phyloP scores from a whole-genome alignment of 2,113 vertebrate genomes.

The Hippopotamus amphibius region DNA sequence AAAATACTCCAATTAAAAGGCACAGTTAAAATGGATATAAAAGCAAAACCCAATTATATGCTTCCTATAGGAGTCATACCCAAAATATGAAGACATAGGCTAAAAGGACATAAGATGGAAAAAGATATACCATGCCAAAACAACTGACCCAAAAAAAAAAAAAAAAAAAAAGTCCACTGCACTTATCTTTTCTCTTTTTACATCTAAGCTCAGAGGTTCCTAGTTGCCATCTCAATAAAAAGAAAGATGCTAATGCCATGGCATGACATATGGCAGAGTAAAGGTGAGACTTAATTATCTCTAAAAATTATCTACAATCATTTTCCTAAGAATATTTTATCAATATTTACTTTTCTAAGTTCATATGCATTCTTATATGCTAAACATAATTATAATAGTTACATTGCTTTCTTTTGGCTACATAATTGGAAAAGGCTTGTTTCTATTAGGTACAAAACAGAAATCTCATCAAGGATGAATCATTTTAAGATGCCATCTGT shows the following conservation, averaged over 20 bases:
- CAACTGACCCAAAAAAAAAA: background rate
- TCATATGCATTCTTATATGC: background rate
- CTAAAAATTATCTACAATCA: background rate
- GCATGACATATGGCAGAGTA: background rate
- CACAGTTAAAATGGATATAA: background rate
- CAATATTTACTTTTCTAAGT: background rate
- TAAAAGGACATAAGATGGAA: background rate
- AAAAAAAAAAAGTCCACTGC: background rate
- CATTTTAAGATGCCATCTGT: slow-evolving; percentile 48
- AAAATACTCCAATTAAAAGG: slow-evolving; percentile 29
- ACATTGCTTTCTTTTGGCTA: background rate
- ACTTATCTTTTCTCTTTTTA: background rate
- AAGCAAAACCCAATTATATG: background rate
- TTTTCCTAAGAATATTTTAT: background rate
- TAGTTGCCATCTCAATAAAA: background rate
- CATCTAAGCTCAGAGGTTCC: background rate
- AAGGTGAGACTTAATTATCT: background rate
- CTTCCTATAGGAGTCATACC: background rate
- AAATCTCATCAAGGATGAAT: background rate
- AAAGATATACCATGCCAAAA: background rate
- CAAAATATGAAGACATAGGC: slow-evolving; percentile 4
- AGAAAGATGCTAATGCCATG: background rate
- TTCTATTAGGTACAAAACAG: slow-evolving; percentile 25
- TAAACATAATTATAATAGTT: background rate
- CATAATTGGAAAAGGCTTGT: background rate